Base-by-base conservation (phyloP, 2,888 invertebrate genomes). In the Drosophila hamatofila region DNA sequence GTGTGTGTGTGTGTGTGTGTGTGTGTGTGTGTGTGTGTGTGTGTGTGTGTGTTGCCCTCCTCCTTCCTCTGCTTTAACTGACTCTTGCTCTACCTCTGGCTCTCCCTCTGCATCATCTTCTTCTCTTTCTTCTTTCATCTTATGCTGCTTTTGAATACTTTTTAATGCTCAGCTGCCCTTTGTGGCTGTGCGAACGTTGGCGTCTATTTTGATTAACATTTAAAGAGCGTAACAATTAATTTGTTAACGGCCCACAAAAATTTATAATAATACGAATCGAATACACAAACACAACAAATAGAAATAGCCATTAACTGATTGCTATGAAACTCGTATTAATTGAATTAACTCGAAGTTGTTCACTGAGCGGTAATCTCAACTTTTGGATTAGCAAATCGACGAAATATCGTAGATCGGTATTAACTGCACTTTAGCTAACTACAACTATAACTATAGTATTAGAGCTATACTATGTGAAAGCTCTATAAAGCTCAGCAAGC, bases 171-270 rank as follows among this genome's bases (percentile, higher is more conserved):
- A 48, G n/a, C 18, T 41, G 25, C 42, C 39, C 54, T 54, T 62
- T 57, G 48, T 30, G 35, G 55, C 35, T 64, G 41, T 25, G 23
- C 23, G 51, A 48, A 52, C 67, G 75, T 69, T 65, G 76, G 66
- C 80, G 80, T 78, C n/a, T 85, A 70, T 77, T 88, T 88, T 85
- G 84, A 84, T 85, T 72, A 84, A 67, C 88, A 88, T 84, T 89
- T 84, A 75, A 84, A 84, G 64, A 82, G 88, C 84, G 85, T 75
- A 80, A 61, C 82, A 89, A 79, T 84, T 84, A 87, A 84, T 77
- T 84, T 79, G 82, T 76, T 77, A 77, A 77, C 72, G 67, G 70
- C 66, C 57, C 54, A 63, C 58, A 72, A 63, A 59, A 56, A 30
- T 56, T 2, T 33, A 52, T 52, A 35, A 11, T 37, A 35, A 68